Evolutionary conservation across 1,140 invertebrate genomes (phyloP).

Genomic region (Ceratina australensis): DNA sequence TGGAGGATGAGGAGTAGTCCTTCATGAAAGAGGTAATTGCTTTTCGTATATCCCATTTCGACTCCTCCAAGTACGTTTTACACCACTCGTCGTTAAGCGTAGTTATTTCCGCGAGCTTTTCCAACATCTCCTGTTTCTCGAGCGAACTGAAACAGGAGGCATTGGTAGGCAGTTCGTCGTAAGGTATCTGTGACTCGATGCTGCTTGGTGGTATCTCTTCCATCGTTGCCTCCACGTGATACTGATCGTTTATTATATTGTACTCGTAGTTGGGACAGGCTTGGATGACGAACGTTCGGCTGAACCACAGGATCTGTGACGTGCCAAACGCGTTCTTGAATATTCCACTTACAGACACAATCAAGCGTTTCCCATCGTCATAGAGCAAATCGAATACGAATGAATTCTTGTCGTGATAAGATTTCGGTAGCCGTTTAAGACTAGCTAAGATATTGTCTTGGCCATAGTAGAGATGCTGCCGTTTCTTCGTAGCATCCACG

Average conservation of each 20-base stretch:
- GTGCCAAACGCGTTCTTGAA: slow-evolving; percentile 58
- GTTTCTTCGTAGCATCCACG: slow-evolving; percentile 29
- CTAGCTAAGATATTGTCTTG: slow-evolving; percentile 66
- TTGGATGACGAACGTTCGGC: slow-evolving; percentile 70
- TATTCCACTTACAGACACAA: slow-evolving; percentile 68
- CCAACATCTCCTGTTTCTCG: slow-evolving; percentile 66
- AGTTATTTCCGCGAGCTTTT: slow-evolving; percentile 61
- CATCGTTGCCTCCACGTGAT: slow-evolving; percentile 56
- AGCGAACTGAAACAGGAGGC: slow-evolving; percentile 59
- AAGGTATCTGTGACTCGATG: slow-evolving; percentile 31
- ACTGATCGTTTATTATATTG: slow-evolving; percentile 75
- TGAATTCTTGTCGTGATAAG: slow-evolving; percentile 68
- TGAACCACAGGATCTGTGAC: slow-evolving; percentile 66
- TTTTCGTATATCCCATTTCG: slow-evolving; percentile 67
- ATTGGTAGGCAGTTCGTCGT: slow-evolving; percentile 17
- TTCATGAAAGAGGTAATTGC: slow-evolving; percentile 68
- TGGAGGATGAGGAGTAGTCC: slow-evolving; percentile 58
- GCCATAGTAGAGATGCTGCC: slow-evolving; percentile 66
- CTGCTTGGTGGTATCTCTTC: slow-evolving; percentile 35
- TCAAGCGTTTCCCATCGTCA: slow-evolving; percentile 50
- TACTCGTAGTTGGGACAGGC: slow-evolving; percentile 69
- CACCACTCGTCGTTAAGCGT: slow-evolving; percentile 68
- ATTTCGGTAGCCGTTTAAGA: slow-evolving; percentile 65
- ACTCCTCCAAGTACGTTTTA: slow-evolving; percentile 64
- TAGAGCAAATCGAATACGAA: slow-evolving; percentile 68